Percentiles rank a stretch among this genome's conserved stretches.
These are phyloP conservation scores for Budorcas taxicolor DNA, from an alignment of 2,113 vertebrate species.

Conservation along the genomic window DNA sequence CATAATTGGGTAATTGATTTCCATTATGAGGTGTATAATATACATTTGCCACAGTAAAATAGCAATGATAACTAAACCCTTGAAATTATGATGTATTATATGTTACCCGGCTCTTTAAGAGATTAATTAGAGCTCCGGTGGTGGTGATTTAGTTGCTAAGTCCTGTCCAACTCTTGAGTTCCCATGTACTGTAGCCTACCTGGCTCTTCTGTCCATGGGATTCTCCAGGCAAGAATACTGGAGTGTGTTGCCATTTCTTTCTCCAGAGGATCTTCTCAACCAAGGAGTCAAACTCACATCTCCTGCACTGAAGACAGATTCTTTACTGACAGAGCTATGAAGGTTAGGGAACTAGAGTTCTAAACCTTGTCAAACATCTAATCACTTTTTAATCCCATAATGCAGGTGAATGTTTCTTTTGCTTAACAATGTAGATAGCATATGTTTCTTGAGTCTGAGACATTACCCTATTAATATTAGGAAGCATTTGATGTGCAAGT, in stretches of 20 bases:
- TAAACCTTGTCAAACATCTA: neutral
- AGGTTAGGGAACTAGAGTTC: neutral
- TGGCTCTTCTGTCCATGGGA: neutral
- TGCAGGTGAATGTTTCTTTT: neutral
- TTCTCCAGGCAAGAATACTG: neutral
- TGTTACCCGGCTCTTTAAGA: neutral
- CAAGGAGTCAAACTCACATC: neutral
- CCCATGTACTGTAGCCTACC: neutral
- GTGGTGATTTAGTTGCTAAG: neutral
- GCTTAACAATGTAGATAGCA: neutral
- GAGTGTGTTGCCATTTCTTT: neutral
- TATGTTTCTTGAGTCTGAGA: neutral
- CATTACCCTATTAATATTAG: neutral
- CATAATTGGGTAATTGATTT: constrained; percentile 34
- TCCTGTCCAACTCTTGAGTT: neutral
- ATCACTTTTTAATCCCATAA: neutral
- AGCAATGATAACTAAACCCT: constrained; percentile 3
- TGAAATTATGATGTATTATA: constrained; percentile 16
- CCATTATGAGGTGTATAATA: constrained; percentile 22
- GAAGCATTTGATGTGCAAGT: neutral
- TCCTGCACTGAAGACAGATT: neutral
- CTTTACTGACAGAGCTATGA: neutral
- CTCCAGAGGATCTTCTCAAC: neutral
- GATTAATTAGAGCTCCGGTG: neutral
- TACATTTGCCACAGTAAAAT: constrained; percentile 9